phyloP scores from a whole-genome alignment of 2,797 vertebrate genomes.

The Pterois miles region DNA sequence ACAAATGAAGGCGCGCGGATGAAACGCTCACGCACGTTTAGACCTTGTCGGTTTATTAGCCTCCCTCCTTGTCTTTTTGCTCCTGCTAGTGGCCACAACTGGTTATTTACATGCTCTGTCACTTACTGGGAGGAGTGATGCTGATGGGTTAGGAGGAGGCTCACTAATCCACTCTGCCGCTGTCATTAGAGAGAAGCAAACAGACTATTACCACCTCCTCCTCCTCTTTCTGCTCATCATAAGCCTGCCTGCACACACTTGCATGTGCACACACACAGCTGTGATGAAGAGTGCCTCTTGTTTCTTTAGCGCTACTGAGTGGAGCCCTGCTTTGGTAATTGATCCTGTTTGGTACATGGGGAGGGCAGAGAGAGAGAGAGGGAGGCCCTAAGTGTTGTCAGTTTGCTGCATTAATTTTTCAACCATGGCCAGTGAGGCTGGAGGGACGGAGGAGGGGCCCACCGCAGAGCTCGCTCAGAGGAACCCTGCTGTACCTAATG shows the following conservation, averaged over 20 bases:
- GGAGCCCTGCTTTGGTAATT: constrained; percentile 82
- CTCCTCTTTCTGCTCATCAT: constrained; percentile 74
- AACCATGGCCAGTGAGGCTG: constrained; percentile 72
- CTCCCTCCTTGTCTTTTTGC: constrained; percentile 35
- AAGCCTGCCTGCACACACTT: constrained; percentile 56
- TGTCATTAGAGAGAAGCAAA: constrained; percentile 82
- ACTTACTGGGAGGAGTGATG: constrained; percentile 76
- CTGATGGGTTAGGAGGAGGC: constrained; percentile 77
- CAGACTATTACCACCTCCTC: constrained; percentile 80
- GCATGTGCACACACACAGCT: constrained; percentile 34
- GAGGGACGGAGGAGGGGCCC: constrained; percentile 73
- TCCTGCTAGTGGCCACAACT: constrained; percentile 66
- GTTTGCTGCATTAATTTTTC: constrained; percentile 87
- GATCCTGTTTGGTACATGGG: constrained; percentile 82
- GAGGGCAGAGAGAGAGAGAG: constrained; percentile 49
- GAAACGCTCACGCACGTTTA: not conserved
- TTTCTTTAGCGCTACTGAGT: constrained; percentile 75
- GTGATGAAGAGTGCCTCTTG: constrained; percentile 76
- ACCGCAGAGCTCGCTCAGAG: constrained; percentile 65
- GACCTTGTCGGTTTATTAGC: constrained; percentile 12
- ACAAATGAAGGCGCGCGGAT: constrained; percentile 60
- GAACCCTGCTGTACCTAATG: constrained; percentile 38
- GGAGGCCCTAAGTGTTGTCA: constrained; percentile 80
- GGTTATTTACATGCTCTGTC: constrained; percentile 78
- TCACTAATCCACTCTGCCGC: constrained; percentile 79